Evolutionary conservation across 2,888 invertebrate species (phyloP).

Genomic region (Apocheima hispidaria): DNA sequence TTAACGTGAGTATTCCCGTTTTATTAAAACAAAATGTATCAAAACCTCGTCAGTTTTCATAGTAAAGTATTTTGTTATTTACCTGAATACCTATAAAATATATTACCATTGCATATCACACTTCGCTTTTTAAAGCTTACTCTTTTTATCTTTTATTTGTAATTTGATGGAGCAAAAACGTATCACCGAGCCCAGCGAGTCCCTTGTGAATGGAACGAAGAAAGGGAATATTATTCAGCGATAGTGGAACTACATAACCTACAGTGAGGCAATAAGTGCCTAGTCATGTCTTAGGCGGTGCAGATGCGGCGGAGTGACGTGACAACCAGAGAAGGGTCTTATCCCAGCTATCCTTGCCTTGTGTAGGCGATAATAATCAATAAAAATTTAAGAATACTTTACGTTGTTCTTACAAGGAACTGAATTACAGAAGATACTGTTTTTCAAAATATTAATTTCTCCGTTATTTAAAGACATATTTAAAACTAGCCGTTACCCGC

Average conservation of each 20-base stretch:
- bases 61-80: no score
- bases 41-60: no score
- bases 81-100: no score
- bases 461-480: no score
- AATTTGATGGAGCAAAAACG: not conserved
- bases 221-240: not conserved
- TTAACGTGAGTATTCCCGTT: no score
- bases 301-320: slow-evolving; percentile 4
- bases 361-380: no score
- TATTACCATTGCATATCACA: not conserved
- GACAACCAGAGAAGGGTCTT: not conserved
- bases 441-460: no score
- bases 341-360: not conserved
- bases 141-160: not conserved
- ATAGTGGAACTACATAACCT: not conserved
- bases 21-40: no score
- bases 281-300: not conserved
- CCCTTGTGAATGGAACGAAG: not conserved
- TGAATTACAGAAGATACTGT: no score
- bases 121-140: not conserved
- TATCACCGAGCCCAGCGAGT: not conserved
- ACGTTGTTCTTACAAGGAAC: no score
- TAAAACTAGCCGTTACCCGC: no score
- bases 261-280: not conserved
- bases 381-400: no score